Base-by-base conservation (phyloP, 2,797 vertebrate genomes). In the Smutsia gigantea region DNA sequence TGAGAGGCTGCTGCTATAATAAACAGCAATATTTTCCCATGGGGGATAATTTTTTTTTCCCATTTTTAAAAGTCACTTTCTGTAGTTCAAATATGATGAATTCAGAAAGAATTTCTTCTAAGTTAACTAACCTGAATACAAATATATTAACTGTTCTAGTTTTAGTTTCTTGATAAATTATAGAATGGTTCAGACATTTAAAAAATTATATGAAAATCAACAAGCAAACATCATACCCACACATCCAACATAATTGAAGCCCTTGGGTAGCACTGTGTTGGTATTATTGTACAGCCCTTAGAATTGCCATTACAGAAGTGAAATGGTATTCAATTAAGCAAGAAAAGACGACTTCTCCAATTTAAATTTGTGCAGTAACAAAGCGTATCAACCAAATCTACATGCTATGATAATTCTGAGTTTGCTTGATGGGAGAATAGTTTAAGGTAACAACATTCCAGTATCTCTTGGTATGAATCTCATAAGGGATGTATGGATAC, bases 1-100 rank as follows among this genome's bases (percentile, higher is more conserved):
- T 87, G 21, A 39, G 18, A 96, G 18, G 75, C 51, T 82, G 59
- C 3, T 78, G 34, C 49, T 87, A 18, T 61, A 63, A 88, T 1
- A 7, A 95, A 83, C 31, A 49, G 55, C 18, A 77, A 18, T 49
- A 53, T 77, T 90, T 90, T 66, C 61, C 96, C 57, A 57, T n/a
- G 29, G 69, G 69, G 34, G 29, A 39, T 72, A 23, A 74, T 25
- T 51, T 79, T n/a, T 37, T 83, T 23, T 19, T n/a, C 23, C 57
- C 42, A 87, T 74, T 92, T 86, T 81, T 66, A 91, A 68, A 96
- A 68, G 46, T 74, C 46, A 86, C 12, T 95, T 88, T 77, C 39
- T 68, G 13, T 49, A 84, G 64, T 66, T 88, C 31, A 66, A 86
- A 72, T 17, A 77, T 1, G 53, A 39, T 79, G 42, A 93, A 71